These are phyloP conservation scores for Papilio polytes DNA, from an alignment of 1,140 invertebrate species.

Conservation along the genomic window DNA sequence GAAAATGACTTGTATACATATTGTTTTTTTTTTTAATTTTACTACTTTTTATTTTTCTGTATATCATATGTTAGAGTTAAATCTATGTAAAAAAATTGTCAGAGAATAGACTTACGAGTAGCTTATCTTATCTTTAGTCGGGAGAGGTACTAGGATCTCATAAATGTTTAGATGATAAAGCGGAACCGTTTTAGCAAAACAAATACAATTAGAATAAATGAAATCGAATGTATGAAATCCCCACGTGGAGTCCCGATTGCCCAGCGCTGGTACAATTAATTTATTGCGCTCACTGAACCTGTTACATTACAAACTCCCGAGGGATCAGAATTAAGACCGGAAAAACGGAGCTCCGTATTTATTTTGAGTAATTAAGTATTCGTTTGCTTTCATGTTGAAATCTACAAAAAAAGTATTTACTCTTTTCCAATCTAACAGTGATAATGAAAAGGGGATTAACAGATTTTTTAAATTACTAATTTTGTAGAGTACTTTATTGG, in stretches of 20 bases:
- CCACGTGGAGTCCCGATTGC: background rate
- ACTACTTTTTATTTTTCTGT: too few relatives aligned
- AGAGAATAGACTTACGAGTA: too few relatives aligned
- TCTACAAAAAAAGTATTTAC: background rate
- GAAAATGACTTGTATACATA: too few relatives aligned
- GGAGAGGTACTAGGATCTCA: background rate
- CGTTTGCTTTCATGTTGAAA: background rate
- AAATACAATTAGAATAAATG: background rate
- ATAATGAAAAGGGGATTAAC: background rate
- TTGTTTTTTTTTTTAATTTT: too few relatives aligned
- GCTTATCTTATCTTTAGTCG: too few relatives aligned
- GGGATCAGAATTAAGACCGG: conserved; percentile 7
- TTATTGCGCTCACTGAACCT: background rate
- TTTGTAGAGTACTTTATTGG: background rate
- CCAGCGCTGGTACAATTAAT: conserved; percentile 9
- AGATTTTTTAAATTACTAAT: background rate
- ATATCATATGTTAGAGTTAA: too few relatives aligned
- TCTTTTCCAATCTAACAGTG: background rate
- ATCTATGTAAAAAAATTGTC: too few relatives aligned
- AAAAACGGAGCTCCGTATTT: conserved; percentile 6
- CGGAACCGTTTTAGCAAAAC: background rate
- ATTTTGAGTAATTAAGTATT: conserved; percentile 16
- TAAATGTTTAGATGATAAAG: background rate
- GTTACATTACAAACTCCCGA: conserved; percentile 5
- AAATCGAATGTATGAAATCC: conserved; percentile 4